These are phyloP conservation scores for Phalanger gymnotis DNA, from an alignment of 2,797 vertebrate genomes.

Conservation along the genomic window DNA sequence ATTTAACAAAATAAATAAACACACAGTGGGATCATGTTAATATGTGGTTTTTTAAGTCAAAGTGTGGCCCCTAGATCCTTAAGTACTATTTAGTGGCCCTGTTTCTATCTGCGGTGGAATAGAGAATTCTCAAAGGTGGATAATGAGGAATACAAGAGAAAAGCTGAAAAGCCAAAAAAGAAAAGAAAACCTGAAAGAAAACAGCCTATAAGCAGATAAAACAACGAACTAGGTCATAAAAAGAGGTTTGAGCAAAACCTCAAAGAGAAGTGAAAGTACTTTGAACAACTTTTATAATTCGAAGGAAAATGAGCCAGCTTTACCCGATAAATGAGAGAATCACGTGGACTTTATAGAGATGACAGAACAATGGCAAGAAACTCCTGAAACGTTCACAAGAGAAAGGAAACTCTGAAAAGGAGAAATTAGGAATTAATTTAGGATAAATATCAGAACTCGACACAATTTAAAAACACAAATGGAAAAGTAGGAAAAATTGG, in stretches of 20 bases:
- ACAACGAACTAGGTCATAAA: not conserved
- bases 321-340: not conserved
- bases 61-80: not conserved
- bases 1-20: not conserved
- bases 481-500: not conserved
- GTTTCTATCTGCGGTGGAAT: not conserved
- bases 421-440: not conserved
- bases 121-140: not conserved
- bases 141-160: not conserved
- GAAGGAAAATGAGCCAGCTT: not conserved
- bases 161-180: not conserved
- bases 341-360: not conserved
- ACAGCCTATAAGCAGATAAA: not conserved
- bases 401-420: too few relatives aligned
- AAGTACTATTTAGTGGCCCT: not conserved
- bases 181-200: not conserved
- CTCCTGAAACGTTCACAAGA: not conserved
- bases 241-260: not conserved
- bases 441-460: not conserved
- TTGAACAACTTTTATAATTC: not conserved
- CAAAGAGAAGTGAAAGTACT: not conserved
- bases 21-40: not conserved
- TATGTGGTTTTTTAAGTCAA: not conserved
- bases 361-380: not conserved
- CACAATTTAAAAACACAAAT: not conserved